Base-by-base conservation (phyloP, 2,797 vertebrate genomes). In the Brachymystax lenok region DNA sequence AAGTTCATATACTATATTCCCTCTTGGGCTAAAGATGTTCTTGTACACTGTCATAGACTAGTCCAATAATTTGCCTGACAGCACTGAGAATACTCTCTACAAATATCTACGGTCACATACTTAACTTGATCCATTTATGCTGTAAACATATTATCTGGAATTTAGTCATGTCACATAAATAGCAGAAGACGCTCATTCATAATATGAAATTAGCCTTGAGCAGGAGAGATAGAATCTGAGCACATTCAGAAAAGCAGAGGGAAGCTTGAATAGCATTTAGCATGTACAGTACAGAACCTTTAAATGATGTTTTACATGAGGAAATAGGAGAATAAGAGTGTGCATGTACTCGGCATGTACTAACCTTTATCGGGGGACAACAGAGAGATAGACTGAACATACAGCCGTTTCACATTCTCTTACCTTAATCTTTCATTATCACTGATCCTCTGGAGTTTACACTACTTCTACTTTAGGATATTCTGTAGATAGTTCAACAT, bases 311-410 rank as follows among this genome's bases (percentile, higher is more conserved):
- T 93, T 93, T 83, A 88, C 87, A 93, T 93, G 92, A 93, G 82
- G 82, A 81, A 86, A 87, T 84, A 82, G 90, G 88, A 83, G 91
- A 89, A 85, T 91, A 90, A 92, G 87, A 92, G 91, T 93, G 84
- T 84, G 91, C 88, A 90, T 93, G 90, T 92, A 91, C 91, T 82
- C 92, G 89, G 87, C 90, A 89, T 89, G 91, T 89, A 90, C 88
- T 89, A 92, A 93, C 91, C 88, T 92, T 92, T 93, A 92, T 88
- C 85, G 83, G 82, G 85, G 87, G 90, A 86, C 82, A 88, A 86
- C 83, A 92, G 87, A 87, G 80, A 78, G 85, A 78, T 85, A 85
- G 87, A 90, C 88, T 90, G 86, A 91, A 91, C 88, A 88, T 84
- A 82, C 90, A 93, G 91, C 86, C 87, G 90, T 90, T 92, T 92